These are phyloP conservation scores for Polyploca ridens DNA, from an alignment of 2,888 invertebrate genomes.

Conservation along the genomic window DNA sequence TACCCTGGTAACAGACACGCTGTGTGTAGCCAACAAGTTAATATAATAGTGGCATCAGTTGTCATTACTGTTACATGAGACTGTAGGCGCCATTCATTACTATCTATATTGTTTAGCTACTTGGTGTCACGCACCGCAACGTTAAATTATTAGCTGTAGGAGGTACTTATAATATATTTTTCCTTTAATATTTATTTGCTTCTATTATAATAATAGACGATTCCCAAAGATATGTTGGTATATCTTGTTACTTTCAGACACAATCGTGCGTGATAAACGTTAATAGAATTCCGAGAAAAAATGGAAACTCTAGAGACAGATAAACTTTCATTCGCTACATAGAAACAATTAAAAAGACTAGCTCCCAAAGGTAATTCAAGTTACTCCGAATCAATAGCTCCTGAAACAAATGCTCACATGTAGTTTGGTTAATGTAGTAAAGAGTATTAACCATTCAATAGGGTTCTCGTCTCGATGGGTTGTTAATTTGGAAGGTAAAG, in stretches of 20 bases:
- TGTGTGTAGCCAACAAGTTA: background rate
- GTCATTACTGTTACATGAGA: slow-evolving; percentile 2
- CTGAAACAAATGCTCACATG: too few species aligned
- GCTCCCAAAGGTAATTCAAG: background rate
- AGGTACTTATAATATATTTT: background rate
- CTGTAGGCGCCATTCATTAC: background rate
- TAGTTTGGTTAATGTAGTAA: too few species aligned
- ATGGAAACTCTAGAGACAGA: background rate
- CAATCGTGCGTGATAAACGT: background rate
- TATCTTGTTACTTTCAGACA: background rate
- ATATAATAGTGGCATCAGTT: background rate
- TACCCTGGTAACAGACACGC: background rate
- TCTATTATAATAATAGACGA: too few species aligned
- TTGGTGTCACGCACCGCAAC: background rate
- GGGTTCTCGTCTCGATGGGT: too few species aligned
- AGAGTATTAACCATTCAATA: too few species aligned
- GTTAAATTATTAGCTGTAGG: background rate
- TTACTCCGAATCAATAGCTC: background rate
- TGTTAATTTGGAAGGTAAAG: too few species aligned
- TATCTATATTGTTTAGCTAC: slow-evolving; percentile 3
- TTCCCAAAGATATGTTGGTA: too few species aligned
- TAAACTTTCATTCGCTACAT: background rate
- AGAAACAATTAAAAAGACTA: background rate
- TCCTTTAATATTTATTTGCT: too few species aligned
- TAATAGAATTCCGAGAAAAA: background rate